A percentile compares a stretch with the other conserved stretches of the same genome.
Conservation (phyloP, 2,888 invertebrate species). For the Fragum whitleyi region DNA sequence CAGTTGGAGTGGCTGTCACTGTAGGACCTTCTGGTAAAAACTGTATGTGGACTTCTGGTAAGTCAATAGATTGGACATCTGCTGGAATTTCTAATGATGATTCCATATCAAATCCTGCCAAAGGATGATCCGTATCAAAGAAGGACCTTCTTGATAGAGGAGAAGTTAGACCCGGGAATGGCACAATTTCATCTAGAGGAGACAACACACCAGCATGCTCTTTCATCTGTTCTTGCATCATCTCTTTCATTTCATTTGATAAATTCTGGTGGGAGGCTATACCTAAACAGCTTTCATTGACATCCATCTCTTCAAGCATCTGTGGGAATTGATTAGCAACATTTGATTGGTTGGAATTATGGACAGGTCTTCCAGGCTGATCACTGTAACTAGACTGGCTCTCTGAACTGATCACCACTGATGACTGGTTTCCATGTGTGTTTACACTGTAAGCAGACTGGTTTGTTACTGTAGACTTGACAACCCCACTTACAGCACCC, state of each 20-base stretch:
- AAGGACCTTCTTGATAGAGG: slow-evolving; percentile 54
- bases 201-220: slow-evolving; percentile 60
- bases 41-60: slow-evolving; percentile 66
- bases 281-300: slow-evolving; percentile 73
- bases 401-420: slow-evolving; percentile 57
- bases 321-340: slow-evolving; percentile 52
- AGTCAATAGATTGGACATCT: slow-evolving; percentile 61
- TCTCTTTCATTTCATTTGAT: slow-evolving; percentile 74
- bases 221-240: slow-evolving; percentile 71
- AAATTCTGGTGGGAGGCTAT: slow-evolving; percentile 72
- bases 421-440: slow-evolving; percentile 44
- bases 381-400: slow-evolving; percentile 56
- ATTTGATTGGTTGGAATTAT: slow-evolving; percentile 45
- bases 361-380: slow-evolving; percentile 41
- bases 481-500: slow-evolving; percentile 27
- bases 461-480: slow-evolving; percentile 33
- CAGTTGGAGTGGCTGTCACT: slow-evolving; percentile 64
- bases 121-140: slow-evolving; percentile 60
- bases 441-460: slow-evolving; percentile 34
- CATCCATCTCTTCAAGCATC: slow-evolving; percentile 71
- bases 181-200: slow-evolving; percentile 61
- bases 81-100: slow-evolving; percentile 63
- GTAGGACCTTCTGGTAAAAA: slow-evolving; percentile 67
- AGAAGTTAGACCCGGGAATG: slow-evolving; percentile 54
- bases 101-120: slow-evolving; percentile 62